Evolutionary conservation across 2,888 invertebrate genomes (phyloP), one percentile per base, ranked within the genome.

Genomic region (Archips crataeganus): DNA sequence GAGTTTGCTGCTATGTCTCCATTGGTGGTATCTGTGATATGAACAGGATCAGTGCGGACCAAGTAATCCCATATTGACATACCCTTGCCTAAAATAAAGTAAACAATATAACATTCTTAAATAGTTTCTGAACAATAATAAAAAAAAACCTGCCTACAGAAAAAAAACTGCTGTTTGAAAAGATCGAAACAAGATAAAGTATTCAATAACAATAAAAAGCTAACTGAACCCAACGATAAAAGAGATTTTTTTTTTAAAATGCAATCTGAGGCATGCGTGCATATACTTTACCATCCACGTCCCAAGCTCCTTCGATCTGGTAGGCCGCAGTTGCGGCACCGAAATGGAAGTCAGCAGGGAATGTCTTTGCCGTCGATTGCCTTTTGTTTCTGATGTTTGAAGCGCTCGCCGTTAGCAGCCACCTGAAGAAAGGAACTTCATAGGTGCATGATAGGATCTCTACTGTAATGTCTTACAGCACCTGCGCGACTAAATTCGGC

Each of bases 221-320:
- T 23, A 23, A 23, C 23, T 23, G 23, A 23, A 23, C 23, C 23
- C 39, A 39, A 39, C 39, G 39, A 39, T 5, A 39, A 23, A 23
- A 23, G 23, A 1, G 23, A 1, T 23, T 23, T 23, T 23, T 23
- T 23, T 23, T 23, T 23, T 23, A 23, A 23, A 23, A 23, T 23
- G 23, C 23, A 23, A 1, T 23, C 23, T 0, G 23, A 23, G 1
- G 23, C 23, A 23, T 23, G 23, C 1, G 23, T 23, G 23, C 23
- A 23, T 45, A 3, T 1, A 11, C 11, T 71, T 63, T 32, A 76
- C 76, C 76, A 45, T 76, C 76, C 1, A 42, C 70, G 59, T 76
- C 70, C 76, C 76, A 76, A 0, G 75, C 76, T 0, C 76, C 76
- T 62, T 76, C 76, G 10, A 74, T 62, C 32, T 76, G 75, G 45